Evolutionary conservation across 2,797 vertebrate species (phyloP), one percentile per base, ranked within the genome.

Genomic region (Alca torda): DNA sequence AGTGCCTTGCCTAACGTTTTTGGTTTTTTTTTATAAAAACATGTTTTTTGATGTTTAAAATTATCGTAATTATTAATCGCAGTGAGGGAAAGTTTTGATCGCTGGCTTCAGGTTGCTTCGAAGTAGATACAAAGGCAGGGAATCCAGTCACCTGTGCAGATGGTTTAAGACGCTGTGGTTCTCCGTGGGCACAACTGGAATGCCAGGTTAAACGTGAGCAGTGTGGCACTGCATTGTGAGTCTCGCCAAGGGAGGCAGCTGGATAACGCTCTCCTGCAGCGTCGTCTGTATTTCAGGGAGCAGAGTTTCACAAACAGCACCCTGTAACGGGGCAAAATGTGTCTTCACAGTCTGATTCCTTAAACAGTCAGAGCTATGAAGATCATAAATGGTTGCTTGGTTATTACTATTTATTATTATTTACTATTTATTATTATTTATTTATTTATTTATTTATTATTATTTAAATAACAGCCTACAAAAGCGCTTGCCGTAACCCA

Each of bases 171-270:
- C 57, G 21, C 54, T 76, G 54, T 23, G 37, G 5, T 54, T 77
- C 23, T 57, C 26, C 31, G 6, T 0, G 1, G 17, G 4, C 41
- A 2, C 18, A 57, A 25, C 35, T 73, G 64, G 84, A 83, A 67
- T 30, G 43, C 39, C 16, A 3, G 8, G 2, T 48, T 35, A 65
- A 74, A 45, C 12, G 2, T 0, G 2, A 63, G 31, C 26, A 3
- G 43, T 20, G 5, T 19, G 33, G 45, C 11, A 2, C 28, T 18
- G n/a, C 14, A 0, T 13, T 11, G 37, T 16, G n/a, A 30, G 4
- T 35, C 31, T 25, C 41, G 2, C n/a, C 4, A 1, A 15, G 24
- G 1, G 5, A 23, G n/a, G 31, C 8, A 50, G 43, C 25, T 12
- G 21, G 30, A 4, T 6, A 18, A 15, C 7, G 0, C 13, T 17